Percentiles rank a stretch among this genome's conserved stretches.
Conservation (phyloP, 2,113 vertebrate genomes). For the Scatophagus argus region DNA sequence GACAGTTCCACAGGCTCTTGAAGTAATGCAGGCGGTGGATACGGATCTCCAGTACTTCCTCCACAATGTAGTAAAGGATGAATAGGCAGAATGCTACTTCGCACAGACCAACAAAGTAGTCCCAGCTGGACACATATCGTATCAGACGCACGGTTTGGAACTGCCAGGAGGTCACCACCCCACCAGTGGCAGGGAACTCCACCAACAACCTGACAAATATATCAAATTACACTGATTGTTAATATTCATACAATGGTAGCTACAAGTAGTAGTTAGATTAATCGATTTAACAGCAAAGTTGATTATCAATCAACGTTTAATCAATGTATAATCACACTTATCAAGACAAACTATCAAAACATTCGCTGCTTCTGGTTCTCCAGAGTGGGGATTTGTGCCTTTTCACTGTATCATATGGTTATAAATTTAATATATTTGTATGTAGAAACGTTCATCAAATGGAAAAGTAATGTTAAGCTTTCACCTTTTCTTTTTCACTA, state of each 20-base stretch:
- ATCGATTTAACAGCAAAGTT: too few relatives aligned
- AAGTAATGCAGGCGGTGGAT: conserved; percentile 94
- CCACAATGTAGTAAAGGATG: conserved; percentile 94
- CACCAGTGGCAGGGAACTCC: conserved; percentile 96
- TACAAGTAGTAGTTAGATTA: too few relatives aligned
- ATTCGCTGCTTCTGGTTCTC: background rate
- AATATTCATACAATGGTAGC: background rate
- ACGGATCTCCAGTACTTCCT: conserved; percentile 94
- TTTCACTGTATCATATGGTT: background rate
- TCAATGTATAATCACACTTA: too few relatives aligned
- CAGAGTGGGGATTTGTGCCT: background rate
- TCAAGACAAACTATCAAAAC: background rate
- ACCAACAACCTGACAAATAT: conserved; percentile 88
- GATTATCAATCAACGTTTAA: too few relatives aligned
- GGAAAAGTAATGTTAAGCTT: background rate
- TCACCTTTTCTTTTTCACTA: background rate
- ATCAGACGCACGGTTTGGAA: conserved; percentile 95
- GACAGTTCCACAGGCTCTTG: conserved; percentile 95
- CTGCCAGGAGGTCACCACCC: conserved; percentile 92
- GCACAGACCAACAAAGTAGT: conserved; percentile 94
- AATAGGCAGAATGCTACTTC: conserved; percentile 96
- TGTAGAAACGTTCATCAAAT: background rate
- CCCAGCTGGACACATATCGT: conserved; percentile 90
- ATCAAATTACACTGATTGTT: background rate
- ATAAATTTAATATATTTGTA: background rate